Evolutionary conservation across 2,888 invertebrate species (phyloP).

Genomic region (Xestoiulus laeticollis): DNA sequence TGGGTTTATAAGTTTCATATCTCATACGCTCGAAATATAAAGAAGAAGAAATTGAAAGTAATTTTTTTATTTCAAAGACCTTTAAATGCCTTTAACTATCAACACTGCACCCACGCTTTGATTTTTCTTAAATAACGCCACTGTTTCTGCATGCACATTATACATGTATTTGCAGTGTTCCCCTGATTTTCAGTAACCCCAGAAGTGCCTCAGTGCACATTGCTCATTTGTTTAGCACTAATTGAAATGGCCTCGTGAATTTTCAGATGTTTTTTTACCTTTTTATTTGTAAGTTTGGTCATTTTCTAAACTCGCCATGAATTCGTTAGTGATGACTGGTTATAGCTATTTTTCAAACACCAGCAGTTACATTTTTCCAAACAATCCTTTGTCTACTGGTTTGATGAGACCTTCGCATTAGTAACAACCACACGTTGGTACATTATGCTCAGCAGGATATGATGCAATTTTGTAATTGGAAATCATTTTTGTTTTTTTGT

Average conservation of each 20-base stretch:
- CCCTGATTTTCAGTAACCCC: not conserved
- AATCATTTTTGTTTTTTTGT: constrained; percentile 23
- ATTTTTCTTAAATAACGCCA: not conserved
- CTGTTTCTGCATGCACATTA: not conserved
- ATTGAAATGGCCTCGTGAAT: constrained; percentile 29
- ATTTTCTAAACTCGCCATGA: not conserved
- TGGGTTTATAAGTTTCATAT: too few relatives aligned
- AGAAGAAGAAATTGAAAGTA: too few relatives aligned
- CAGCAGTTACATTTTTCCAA: not conserved
- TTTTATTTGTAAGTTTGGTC: not conserved
- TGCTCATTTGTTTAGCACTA: not conserved
- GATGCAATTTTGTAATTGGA: constrained; percentile 24
- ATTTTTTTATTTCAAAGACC: too few relatives aligned
- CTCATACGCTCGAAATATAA: too few relatives aligned
- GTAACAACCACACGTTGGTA: constrained; percentile 34
- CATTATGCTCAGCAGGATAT: constrained; percentile 35
- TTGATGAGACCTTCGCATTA: constrained; percentile 1
- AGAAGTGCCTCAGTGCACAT: not conserved
- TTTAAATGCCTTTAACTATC: too few relatives aligned
- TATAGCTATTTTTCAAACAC: not conserved
- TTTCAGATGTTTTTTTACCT: not conserved
- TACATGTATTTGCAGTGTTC: not conserved
- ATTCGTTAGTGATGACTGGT: not conserved
- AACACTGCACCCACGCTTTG: too few relatives aligned
- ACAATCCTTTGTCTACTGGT: not conserved